Evolutionary conservation across 2,888 invertebrate genomes (phyloP).

Genomic region (Lycaena phlaeas): DNA sequence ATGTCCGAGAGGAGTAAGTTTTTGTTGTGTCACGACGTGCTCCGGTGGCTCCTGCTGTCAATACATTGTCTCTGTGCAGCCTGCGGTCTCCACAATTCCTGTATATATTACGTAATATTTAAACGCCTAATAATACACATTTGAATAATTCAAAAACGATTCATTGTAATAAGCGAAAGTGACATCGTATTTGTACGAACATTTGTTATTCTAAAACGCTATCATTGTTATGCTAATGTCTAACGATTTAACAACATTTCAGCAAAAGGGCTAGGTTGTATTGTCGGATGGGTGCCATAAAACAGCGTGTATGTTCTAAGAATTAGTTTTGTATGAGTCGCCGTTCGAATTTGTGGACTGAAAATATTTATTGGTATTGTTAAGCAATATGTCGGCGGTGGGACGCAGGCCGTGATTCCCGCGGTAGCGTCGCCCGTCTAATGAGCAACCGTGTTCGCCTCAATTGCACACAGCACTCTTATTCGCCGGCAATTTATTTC

Average conservation of each 20-base stretch:
- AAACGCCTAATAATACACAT: constrained; percentile 5
- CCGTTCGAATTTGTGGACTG: constrained; percentile 17
- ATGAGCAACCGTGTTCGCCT: constrained; percentile 70
- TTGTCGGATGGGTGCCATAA: constrained; percentile 29
- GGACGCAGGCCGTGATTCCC: constrained; percentile 15
- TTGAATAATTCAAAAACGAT: constrained; percentile 8
- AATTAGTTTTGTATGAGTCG: constrained; percentile 27
- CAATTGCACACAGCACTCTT: constrained; percentile 70
- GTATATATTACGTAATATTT: constrained; percentile 9
- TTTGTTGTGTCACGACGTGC: constrained; percentile 57
- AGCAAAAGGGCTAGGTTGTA: constrained; percentile 45
- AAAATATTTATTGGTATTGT: constrained; percentile 33
- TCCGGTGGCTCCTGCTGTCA: constrained; percentile 41
- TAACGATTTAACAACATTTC: constrained; percentile 56
- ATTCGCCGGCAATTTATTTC: constrained; percentile 72
- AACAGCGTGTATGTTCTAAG: constrained; percentile 50
- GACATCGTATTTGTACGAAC: constrained; percentile 25
- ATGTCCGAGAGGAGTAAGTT: constrained; percentile 59
- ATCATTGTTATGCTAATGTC: constrained; percentile 66
- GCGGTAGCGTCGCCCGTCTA: constrained; percentile 38
- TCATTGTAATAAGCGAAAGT: constrained; percentile 53
- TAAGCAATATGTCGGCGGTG: constrained; percentile 20
- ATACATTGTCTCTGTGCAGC: constrained; percentile 45
- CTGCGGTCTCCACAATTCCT: constrained; percentile 39
- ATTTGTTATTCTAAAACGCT: constrained; percentile 53